Evolutionary conservation across 2,113 vertebrate genomes (phyloP), one percentile per base, ranked within the genome.

Genomic region (Lepisosteus osseus): DNA sequence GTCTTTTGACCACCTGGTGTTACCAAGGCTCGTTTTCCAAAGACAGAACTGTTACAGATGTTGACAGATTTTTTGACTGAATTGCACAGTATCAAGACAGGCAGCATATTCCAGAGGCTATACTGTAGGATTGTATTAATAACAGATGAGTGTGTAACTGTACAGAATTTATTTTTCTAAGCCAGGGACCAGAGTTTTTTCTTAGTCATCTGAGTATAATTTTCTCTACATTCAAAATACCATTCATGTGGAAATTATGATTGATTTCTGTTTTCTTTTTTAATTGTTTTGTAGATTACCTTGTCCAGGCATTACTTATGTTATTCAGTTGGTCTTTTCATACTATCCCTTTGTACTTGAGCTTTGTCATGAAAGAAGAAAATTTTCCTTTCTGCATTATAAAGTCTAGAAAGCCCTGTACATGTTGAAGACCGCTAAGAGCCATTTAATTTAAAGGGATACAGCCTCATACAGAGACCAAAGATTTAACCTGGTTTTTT

Each of bases 101-200:
- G 57, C 57, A 59, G 3, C 7, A 59, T 59, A 65, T 4, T 43
- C 62, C 62, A 65, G 41, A 65, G 4, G 17, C 62, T 2, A 43
- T 65, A 29, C 29, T 29, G 29, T 29, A 65, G 40, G 29, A 43
- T 7, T 65, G 29, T 65, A 65, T 65, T 65, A 65, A 65, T 41
- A 65, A 64, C 62, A 64, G 15, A 64, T 64, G 62, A 65, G 62
- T 65, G 13, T 65, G n/a, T 8, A 40, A 7, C 17, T 65, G 29
- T 15, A 3, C 62, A 41, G 41, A 40, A 43, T 43, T 3, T 65
- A 65, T 11, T 65, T n/a, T 13, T n/a, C 9, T 15, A 59, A 59
- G 14, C 57, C 11, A 59, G 57, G 14, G 57, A 59, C 57, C 11
- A 3, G 57, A 59, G n/a, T 59, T 59, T 59, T 13, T 13, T 11